These are phyloP conservation scores for Mystacides longicornis DNA, from an alignment of 2,888 invertebrate species.

Conservation along the genomic window DNA sequence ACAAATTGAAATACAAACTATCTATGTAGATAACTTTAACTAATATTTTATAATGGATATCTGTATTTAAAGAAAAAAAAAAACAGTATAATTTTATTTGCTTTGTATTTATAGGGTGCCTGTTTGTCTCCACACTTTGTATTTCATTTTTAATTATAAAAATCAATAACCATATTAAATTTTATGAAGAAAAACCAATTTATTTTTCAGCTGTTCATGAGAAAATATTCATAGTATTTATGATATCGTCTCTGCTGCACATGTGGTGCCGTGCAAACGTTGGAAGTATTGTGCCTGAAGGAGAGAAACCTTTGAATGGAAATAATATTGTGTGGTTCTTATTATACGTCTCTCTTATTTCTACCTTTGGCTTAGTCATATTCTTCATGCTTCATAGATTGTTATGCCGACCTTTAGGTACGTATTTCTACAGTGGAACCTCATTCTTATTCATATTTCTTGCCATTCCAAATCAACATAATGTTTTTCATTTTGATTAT, in stretches of 20 bases:
- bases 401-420: slow-evolving; percentile 84
- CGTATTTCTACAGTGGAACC: slow-evolving; percentile 31
- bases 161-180: too few relatives aligned
- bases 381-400: slow-evolving; percentile 87
- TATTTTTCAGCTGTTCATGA: slow-evolving; percentile 75
- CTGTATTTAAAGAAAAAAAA: too few relatives aligned
- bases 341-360: slow-evolving; percentile 66
- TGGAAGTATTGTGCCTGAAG: slow-evolving; percentile 38
- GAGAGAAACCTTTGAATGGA: slow-evolving; percentile 48
- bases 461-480: too few relatives aligned
- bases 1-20: too few relatives aligned
- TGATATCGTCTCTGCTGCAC: slow-evolving; percentile 75
- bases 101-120: too few relatives aligned
- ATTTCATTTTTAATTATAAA: too few relatives aligned
- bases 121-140: too few relatives aligned
- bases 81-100: too few relatives aligned
- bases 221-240: slow-evolving; percentile 85
- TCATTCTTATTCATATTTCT: not conserved
- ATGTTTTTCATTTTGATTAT: too few relatives aligned
- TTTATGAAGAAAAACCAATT: too few relatives aligned
- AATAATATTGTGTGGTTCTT: slow-evolving; percentile 63
- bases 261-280: slow-evolving; percentile 57
- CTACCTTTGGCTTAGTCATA: slow-evolving; percentile 74
- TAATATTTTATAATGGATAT: too few relatives aligned
- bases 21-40: too few relatives aligned